Conservation (phyloP, 2,888 invertebrate genomes). For the Lamellibrachia satsuma region DNA sequence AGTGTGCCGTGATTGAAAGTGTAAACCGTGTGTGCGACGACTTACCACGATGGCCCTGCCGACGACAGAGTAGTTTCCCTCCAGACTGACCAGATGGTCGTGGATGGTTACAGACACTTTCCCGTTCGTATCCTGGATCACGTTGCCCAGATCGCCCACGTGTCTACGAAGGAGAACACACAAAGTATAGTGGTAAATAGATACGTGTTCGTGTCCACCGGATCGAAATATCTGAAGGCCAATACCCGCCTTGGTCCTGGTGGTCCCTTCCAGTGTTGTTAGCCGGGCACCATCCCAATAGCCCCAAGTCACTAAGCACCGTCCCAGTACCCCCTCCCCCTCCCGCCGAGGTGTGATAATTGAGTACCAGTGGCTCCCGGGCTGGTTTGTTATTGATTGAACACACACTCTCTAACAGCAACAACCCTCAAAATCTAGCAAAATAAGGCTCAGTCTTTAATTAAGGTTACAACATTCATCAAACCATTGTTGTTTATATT, state of each 20-base stretch:
- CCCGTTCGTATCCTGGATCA: slow-evolving; percentile 21
- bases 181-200: neutral
- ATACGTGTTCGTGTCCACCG: neutral
- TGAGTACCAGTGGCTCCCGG: too few relatives aligned
- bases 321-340: too few relatives aligned
- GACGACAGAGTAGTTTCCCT: slow-evolving; percentile 19
- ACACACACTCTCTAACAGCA: too few relatives aligned
- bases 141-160: slow-evolving; percentile 34
- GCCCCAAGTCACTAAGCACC: too few relatives aligned
- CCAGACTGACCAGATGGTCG: slow-evolving; percentile 20
- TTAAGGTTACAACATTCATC: too few relatives aligned
- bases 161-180: slow-evolving; percentile 25
- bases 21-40: neutral
- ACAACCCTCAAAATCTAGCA: too few relatives aligned
- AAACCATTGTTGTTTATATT: too few relatives aligned
- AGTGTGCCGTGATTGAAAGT: too few relatives aligned
- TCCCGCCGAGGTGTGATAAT: too few relatives aligned
- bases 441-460: too few relatives aligned
- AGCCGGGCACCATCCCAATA: neutral
- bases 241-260: neutral
- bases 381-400: too few relatives aligned
- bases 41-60: slow-evolving; percentile 33
- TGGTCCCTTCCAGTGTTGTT: neutral
- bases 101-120: neutral
- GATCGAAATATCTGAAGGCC: neutral